These are phyloP conservation scores for Chelmon rostratus DNA, from an alignment of 2,797 vertebrate species.

Conservation along the genomic window DNA sequence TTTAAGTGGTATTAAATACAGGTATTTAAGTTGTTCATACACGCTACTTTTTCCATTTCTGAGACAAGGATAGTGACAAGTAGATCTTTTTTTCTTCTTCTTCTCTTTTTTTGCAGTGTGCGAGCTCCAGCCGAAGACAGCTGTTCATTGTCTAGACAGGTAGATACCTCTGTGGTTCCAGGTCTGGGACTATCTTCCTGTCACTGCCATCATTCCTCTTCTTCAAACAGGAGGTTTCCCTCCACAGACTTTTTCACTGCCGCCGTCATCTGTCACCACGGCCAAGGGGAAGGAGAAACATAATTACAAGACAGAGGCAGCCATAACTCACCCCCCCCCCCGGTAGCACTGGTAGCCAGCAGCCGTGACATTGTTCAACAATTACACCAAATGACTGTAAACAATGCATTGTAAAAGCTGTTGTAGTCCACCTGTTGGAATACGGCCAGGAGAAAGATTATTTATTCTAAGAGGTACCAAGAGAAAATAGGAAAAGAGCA, in stretches of 20 bases:
- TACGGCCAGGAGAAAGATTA: background rate
- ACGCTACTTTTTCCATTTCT: background rate
- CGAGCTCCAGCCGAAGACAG: slow-evolving; percentile 42
- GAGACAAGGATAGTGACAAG: background rate
- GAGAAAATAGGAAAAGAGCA: slow-evolving; percentile 1
- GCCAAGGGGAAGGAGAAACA: slow-evolving; percentile 54
- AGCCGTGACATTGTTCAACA: slow-evolving; percentile 52
- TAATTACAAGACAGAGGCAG: slow-evolving; percentile 76
- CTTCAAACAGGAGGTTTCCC: slow-evolving; percentile 57
- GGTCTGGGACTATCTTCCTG: slow-evolving; percentile 48
- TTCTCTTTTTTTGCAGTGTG: slow-evolving; percentile 18
- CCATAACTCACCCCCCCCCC: slow-evolving; percentile 44
- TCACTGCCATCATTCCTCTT: slow-evolving; percentile 63
- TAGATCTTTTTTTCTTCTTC: background rate
- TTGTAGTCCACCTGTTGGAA: slow-evolving; percentile 31
- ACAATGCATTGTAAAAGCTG: slow-evolving; percentile 27
- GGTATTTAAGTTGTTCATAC: background rate
- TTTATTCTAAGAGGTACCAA: slow-evolving; percentile 19
- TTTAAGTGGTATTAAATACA: background rate
- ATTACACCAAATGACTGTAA: slow-evolving; percentile 51
- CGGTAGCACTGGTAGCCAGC: slow-evolving; percentile 49
- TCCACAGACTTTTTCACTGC: slow-evolving; percentile 53
- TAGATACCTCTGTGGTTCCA: slow-evolving; percentile 43
- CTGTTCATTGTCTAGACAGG: slow-evolving; percentile 73
- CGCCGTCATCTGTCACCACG: slow-evolving; percentile 61